A percentile compares a stretch with the other conserved stretches of the same genome.
Conservation (phyloP, 2,888 invertebrate genomes). For the Clusia tigrina region DNA sequence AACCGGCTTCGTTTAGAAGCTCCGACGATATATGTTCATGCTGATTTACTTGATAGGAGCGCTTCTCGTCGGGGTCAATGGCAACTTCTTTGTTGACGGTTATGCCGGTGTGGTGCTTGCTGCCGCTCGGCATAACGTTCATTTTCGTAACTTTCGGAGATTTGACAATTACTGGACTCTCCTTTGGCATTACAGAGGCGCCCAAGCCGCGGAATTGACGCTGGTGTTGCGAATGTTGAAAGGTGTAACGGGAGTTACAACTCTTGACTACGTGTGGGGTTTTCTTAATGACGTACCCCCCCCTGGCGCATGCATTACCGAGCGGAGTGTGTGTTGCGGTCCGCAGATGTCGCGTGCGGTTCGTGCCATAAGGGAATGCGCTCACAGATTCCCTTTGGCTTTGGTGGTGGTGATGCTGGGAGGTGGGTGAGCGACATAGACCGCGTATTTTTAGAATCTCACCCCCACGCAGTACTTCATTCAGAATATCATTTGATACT, state of each 20-base stretch:
- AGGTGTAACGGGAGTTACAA: conserved; percentile 34
- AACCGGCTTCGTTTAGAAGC: conserved; percentile 48
- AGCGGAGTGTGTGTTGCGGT: conserved; percentile 32
- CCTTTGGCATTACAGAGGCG: conserved; percentile 60
- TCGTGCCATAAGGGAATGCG: conserved; percentile 41
- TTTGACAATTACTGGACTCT: conserved; percentile 63
- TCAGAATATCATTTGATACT: conserved; percentile 84
- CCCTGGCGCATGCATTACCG: conserved; percentile 34
- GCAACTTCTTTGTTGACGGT: conserved; percentile 63
- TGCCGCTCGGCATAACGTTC: conserved; percentile 19
- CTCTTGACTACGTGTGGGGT: background rate
- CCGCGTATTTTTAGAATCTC: conserved; percentile 84
- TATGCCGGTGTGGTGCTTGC: conserved; percentile 44
- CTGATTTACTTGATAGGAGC: conserved; percentile 44
- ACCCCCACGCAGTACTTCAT: conserved; percentile 81
- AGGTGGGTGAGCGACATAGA: conserved; percentile 71
- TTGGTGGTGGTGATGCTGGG: conserved; percentile 32
- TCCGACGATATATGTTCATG: conserved; percentile 30
- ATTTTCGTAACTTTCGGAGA: conserved; percentile 52
- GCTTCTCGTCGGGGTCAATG: conserved; percentile 62
- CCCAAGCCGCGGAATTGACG: conserved; percentile 57
- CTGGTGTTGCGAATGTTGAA: conserved; percentile 42
- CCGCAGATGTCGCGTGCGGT: conserved; percentile 43
- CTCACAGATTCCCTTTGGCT: conserved; percentile 40
- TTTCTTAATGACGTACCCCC: background rate